Evolutionary conservation across 2,797 vertebrate species (phyloP).

Genomic region (Danio jaintianensis): DNA sequence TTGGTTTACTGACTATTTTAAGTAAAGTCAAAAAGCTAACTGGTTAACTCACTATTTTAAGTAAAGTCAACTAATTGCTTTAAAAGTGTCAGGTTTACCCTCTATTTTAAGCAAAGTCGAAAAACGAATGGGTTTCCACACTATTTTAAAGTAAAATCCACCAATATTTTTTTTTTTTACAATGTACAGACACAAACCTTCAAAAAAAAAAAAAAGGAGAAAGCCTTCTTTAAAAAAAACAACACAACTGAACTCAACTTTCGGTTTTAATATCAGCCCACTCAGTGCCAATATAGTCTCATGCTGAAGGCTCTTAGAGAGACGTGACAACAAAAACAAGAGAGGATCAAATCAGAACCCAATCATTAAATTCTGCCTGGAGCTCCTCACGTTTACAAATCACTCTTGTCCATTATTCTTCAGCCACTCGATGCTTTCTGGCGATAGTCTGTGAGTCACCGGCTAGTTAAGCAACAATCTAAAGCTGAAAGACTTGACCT

Average conservation of each 20-base stretch:
- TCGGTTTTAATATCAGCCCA: conserved; percentile 5
- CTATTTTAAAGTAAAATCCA: no score
- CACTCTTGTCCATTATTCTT: neutral
- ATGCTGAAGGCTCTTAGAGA: neutral
- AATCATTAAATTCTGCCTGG: conserved; percentile 22
- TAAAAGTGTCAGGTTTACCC: no score
- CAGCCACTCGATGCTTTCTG: neutral
- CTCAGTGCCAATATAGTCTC: neutral
- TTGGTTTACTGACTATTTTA: no score
- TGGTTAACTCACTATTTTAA: no score
- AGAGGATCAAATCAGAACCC: neutral
- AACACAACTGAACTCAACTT: neutral
- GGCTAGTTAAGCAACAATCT: neutral
- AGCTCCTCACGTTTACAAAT: neutral
- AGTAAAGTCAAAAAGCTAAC: no score
- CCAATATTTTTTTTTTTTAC: no score
- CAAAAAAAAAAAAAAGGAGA: neutral
- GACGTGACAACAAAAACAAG: neutral
- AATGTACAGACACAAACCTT: neutral
- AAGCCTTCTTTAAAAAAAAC: neutral
- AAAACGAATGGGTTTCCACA: no score
- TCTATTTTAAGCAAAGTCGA: no score
- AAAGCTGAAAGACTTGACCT: neutral
- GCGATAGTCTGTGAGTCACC: conserved; percentile 2
- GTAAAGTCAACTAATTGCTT: no score